Conservation (phyloP, 2,113 vertebrate genomes). For the Scomber scombrus region DNA sequence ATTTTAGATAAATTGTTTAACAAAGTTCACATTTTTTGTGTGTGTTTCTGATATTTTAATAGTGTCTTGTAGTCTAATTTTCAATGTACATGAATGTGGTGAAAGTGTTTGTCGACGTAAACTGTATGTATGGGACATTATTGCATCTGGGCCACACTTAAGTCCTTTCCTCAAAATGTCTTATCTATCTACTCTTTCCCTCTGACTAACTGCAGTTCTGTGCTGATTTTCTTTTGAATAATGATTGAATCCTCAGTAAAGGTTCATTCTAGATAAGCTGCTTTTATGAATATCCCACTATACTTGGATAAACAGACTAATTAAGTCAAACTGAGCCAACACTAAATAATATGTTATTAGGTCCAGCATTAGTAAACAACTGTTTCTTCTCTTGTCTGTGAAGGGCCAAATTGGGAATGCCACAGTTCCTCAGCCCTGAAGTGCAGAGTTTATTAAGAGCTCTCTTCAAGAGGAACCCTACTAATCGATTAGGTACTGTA, state of each 20-base stretch:
- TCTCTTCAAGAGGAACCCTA: conserved; percentile 88
- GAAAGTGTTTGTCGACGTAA: background rate
- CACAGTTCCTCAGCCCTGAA: conserved; percentile 88
- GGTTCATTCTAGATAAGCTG: conserved; percentile 9
- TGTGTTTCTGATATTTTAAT: background rate
- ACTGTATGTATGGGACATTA: background rate
- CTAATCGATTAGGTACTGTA: conserved; percentile 85
- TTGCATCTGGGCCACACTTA: background rate
- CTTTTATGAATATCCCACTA: background rate
- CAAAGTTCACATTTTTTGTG: background rate
- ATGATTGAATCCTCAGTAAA: background rate
- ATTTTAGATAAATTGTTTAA: background rate
- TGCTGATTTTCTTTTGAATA: background rate
- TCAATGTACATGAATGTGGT: background rate
- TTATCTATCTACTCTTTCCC: background rate
- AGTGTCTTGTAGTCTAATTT: background rate
- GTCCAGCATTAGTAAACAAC: background rate
- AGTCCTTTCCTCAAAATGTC: background rate
- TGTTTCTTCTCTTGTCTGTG: conserved; percentile 36
- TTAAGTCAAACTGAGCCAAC: background rate
- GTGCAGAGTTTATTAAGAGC: conserved; percentile 88
- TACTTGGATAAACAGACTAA: background rate
- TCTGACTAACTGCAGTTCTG: background rate
- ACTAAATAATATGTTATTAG: background rate
- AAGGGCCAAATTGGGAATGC: conserved; percentile 89